Evolutionary conservation across 2,113 vertebrate species (phyloP).

Genomic region (Jaculus jaculus): DNA sequence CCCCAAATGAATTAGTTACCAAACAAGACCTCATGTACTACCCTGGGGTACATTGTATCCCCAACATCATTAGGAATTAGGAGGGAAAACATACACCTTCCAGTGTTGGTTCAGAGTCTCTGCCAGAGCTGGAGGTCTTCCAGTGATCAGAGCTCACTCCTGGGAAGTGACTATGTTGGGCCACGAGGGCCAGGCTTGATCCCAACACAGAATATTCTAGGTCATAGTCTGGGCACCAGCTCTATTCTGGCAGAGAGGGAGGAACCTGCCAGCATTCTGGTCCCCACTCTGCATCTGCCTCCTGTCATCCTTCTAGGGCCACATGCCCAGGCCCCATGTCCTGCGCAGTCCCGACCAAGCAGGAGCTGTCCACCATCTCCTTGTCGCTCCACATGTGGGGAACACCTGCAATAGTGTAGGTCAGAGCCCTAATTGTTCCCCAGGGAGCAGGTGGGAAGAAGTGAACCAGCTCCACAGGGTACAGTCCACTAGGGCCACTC

Average conservation of each 20-base stretch:
- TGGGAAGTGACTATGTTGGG: accelerated
- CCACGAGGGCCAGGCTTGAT: accelerated
- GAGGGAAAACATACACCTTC: background rate
- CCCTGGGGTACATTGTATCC: accelerated
- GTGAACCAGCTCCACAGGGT: background rate
- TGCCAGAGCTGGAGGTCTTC: background rate
- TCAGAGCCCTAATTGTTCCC: accelerated
- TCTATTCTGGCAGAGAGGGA: background rate
- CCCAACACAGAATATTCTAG: background rate
- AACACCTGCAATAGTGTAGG: accelerated
- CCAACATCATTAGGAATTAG: background rate
- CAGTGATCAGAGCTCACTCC: too few species aligned
- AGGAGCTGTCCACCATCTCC: accelerated
- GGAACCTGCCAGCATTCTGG: background rate
- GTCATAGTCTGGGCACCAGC: accelerated
- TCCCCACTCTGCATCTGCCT: too few species aligned
- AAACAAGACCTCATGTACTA: background rate
- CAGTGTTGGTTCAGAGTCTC: background rate
- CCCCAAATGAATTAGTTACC: background rate
- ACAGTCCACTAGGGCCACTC: background rate
- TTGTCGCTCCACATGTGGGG: accelerated
- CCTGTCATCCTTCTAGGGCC: background rate
- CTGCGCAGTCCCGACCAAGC: background rate
- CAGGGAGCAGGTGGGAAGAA: background rate
- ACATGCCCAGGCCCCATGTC: background rate